Evolutionary conservation across 2,113 vertebrate species (phyloP), one percentile per base, ranked within the genome.

Genomic region (Arothron firmamentum): DNA sequence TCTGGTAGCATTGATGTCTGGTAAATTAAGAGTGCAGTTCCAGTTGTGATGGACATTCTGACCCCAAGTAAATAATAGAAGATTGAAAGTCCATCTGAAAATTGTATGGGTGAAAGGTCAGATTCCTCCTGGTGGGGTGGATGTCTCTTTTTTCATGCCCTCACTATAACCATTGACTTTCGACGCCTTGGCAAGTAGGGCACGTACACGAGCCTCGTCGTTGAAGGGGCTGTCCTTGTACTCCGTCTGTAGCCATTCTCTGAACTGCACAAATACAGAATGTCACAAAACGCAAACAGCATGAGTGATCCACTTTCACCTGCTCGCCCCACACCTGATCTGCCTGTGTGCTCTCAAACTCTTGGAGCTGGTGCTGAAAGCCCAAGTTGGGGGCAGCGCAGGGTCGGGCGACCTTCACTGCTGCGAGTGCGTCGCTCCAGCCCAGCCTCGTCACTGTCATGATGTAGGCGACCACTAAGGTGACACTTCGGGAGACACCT

Each of bases 401-500:
- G 50, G 95, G 93, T 21, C 96, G 91, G 0, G 83, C 94, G 0
- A 90, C 92, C 0, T 89, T 91, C 54, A 99, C 94, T 0, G 93
- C 93, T 2, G 90, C 88, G 59, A 98, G 81, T 0, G 93, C 93
- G 12, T 99, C 97, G 81, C 95, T 91, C 96, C 97, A 99, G 47
- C 95, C 94, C 34, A 98, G 89, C 34, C 94, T 87, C 0, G 94
- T 97, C 86, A 96, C 90, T 0, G 94, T 95, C 96, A 98, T 98
- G 78, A 99, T 90, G 79, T 99, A 98, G 3, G 97, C 95, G 6
- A 95, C 92, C 63, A 98, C 97, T 78, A 99, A 67, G 0, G 97
- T 99, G 60, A 96, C 95, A 0, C 97, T 98, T 62, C 96, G 94
- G 49, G 96, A 99, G 66, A 98, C 94, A 6, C 96, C 97, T 2